These are phyloP conservation scores for Dinoponera quadriceps DNA, from an alignment of 1,140 invertebrate genomes.

Conservation along the genomic window DNA sequence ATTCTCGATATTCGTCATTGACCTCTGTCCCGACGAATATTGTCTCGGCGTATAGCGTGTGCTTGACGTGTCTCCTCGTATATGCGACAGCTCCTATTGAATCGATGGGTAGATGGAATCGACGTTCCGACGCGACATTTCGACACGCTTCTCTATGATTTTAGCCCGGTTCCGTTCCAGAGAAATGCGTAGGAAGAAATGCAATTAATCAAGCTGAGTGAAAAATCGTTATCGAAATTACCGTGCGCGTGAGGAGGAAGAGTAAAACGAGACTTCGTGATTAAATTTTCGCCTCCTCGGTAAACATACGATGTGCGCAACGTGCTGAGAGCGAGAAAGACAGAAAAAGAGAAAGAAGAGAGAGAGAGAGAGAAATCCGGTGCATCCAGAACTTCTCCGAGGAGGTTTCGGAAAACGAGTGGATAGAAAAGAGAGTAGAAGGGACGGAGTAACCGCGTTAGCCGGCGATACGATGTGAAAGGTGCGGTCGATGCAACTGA, in stretches of 20 bases:
- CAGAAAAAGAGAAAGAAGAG: too few species aligned
- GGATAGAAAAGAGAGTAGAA: background rate
- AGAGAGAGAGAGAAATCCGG: too few species aligned
- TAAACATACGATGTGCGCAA: background rate
- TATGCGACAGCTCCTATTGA: background rate
- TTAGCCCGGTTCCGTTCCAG: background rate
- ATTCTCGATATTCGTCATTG: background rate
- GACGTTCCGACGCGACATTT: too few species aligned
- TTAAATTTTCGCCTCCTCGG: background rate
- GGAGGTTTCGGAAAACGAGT: background rate
- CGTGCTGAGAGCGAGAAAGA: background rate
- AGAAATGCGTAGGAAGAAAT: background rate
- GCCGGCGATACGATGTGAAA: constrained; percentile 57
- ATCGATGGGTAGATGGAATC: too few species aligned
- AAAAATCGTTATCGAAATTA: constrained; percentile 4
- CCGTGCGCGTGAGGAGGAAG: background rate
- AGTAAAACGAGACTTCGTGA: background rate
- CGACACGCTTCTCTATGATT: background rate
- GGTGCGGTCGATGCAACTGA: constrained; percentile 77
- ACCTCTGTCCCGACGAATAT: background rate
- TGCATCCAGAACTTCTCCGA: constrained; percentile 13
- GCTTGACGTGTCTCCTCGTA: too few species aligned
- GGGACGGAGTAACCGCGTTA: constrained; percentile 6
- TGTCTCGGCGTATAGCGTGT: background rate
- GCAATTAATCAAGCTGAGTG: background rate